Evolutionary conservation across 2,797 vertebrate genomes (phyloP).

Genomic region (Erithacus rubecula): DNA sequence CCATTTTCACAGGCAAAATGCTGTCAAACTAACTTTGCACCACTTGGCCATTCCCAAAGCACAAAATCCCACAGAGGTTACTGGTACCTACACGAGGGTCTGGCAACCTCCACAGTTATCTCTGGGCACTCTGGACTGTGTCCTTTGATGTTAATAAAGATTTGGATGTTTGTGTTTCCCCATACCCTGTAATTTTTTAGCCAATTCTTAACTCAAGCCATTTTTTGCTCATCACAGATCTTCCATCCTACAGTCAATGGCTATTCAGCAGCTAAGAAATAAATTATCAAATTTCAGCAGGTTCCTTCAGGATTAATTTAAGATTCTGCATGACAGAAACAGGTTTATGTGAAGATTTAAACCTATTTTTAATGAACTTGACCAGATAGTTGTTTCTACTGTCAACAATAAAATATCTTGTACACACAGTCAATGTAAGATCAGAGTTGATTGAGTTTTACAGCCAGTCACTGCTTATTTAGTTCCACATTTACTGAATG

Average conservation of each 20-base stretch:
- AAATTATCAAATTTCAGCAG: neutral
- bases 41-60: neutral
- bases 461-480: neutral
- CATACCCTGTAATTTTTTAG: neutral
- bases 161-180: neutral
- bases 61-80: neutral
- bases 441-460: neutral
- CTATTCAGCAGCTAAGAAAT: neutral
- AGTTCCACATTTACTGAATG: neutral
- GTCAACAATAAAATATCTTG: neutral
- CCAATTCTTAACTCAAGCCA: neutral
- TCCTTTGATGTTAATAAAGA: neutral
- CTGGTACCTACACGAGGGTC: neutral
- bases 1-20: constrained; percentile 25
- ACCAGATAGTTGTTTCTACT: neutral
- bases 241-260: neutral
- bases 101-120: neutral
- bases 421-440: neutral
- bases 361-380: neutral
- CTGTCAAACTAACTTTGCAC: neutral
- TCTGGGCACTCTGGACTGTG: neutral
- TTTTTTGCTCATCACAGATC: neutral
- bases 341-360: constrained; percentile 1
- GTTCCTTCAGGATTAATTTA: neutral
- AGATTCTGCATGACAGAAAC: neutral